Base-by-base conservation (phyloP, 2,797 vertebrate genomes). In the Hylomyscus alleni region DNA sequence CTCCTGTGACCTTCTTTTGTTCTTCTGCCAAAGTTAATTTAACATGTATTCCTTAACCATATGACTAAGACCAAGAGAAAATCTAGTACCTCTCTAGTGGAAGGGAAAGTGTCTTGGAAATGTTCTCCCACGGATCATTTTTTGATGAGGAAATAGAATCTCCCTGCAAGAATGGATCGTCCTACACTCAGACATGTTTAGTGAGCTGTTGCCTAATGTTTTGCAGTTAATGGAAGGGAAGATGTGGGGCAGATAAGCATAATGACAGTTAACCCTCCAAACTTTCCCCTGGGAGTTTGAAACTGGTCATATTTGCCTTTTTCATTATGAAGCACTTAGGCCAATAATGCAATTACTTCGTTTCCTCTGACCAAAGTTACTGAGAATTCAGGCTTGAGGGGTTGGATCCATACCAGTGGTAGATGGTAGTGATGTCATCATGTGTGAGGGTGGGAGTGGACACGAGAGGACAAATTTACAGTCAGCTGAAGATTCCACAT, bases 251-350 rank as follows among this genome's bases (percentile, higher is more conserved):
- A 93, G 62, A 58, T 37, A 31, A 86, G 89, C 78, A 69, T 62
- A 94, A 89, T 76, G 65, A 84, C 20, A 60, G 24, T 89, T 54
- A 81, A 86, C 73, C 44, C 29, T 31, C 9, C 9, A 65, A 75
- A 95, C 52, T 89, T 95, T 56, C 40, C 60, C 69, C 26, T 67
- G 26, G 80, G 69, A 89, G 60, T 88, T 89, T 65, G 65, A 89
- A 94, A 90, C 86, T 31, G 56, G 82, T 37, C 37, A 12, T 54
- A 50, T 81, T 93, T 94, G 34, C 58, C 52, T 91, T 95, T 93
- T 58, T n/a, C 83, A 56, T 78, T 91, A 50, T 67, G 76, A 86
- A 88, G 65, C 62, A 44, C 34, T 85, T 82, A 89, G 52, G 58
- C 76, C 77, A 50, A 54, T 84, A 19, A 80, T 60, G 77, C 89